Percentiles rank a stretch among this genome's conserved stretches.
Evolutionary conservation across 2,888 invertebrate genomes (phyloP).

Genomic region (Diogma glabrata): DNA sequence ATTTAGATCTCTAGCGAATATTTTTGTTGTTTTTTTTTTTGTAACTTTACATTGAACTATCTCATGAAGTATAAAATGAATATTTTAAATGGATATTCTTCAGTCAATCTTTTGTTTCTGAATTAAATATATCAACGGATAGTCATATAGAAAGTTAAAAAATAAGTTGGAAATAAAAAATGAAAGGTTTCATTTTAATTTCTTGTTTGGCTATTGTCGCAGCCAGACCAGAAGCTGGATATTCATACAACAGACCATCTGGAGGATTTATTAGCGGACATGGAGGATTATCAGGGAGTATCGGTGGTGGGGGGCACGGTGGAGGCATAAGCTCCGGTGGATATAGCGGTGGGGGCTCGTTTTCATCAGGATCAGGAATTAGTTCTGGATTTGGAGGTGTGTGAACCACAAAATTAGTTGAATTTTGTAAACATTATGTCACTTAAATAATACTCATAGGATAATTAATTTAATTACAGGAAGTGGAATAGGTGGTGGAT

Average conservation of each 20-base stretch:
- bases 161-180: slow-evolving; percentile 19
- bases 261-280: slow-evolving; percentile 38
- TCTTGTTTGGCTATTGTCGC: slow-evolving; percentile 36
- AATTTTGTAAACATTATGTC: not conserved
- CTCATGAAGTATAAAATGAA: slow-evolving; percentile 36
- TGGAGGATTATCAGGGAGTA: slow-evolving; percentile 30
- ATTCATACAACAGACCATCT: slow-evolving; percentile 26
- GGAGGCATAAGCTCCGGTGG: slow-evolving; percentile 17
- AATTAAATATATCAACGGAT: not conserved
- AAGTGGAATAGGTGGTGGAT: slow-evolving; percentile 23
- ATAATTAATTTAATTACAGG: too few relatives aligned
- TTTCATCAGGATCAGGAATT: slow-evolving; percentile 22
- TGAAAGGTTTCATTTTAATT: slow-evolving; percentile 36
- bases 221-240: slow-evolving; percentile 36
- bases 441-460: too few relatives aligned
- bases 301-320: slow-evolving; percentile 16
- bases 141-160: slow-evolving; percentile 4
- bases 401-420: not conserved
- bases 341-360: slow-evolving; percentile 19
- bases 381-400: slow-evolving; percentile 21
- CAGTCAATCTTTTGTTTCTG: slow-evolving; percentile 37
- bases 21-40: slow-evolving; percentile 8
- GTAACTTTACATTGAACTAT: slow-evolving; percentile 14
- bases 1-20: slow-evolving; percentile 4
- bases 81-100: slow-evolving; percentile 33